Conservation (phyloP, 2,797 vertebrate genomes). For the Thamnophis elegans region DNA sequence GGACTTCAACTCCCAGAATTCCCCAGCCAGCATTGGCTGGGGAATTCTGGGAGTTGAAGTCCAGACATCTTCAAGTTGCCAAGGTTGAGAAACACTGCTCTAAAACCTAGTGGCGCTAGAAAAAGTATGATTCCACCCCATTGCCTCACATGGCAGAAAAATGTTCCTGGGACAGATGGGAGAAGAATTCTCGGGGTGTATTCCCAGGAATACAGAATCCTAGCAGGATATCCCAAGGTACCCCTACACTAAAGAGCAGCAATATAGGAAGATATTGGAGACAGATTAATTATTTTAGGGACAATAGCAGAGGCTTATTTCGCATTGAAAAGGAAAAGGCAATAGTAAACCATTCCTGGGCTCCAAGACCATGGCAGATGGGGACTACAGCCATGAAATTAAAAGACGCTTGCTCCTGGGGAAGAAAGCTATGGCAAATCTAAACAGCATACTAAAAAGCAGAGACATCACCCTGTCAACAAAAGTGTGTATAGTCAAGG, state of each 20-base stretch:
- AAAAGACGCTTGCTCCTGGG: no score
- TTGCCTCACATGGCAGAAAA: neutral
- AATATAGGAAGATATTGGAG: neutral
- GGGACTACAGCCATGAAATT: no score
- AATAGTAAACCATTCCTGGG: neutral
- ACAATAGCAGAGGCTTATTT: neutral
- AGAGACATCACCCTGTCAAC: no score
- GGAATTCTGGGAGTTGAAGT: no score
- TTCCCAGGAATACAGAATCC: neutral
- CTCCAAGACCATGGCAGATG: no score
- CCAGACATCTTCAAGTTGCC: no score
- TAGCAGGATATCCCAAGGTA: neutral
- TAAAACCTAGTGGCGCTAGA: neutral
- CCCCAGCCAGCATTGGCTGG: no score
- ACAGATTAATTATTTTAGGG: neutral
- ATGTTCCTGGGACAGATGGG: neutral
- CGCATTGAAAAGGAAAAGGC: neutral
- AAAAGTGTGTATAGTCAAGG: no score
- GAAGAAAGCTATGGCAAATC: no score
- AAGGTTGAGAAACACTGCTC: no score
- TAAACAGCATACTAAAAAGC: no score
- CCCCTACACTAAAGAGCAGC: neutral
- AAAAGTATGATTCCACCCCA: neutral
- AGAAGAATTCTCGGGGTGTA: neutral
- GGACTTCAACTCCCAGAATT: no score